These are phyloP conservation scores for Bradypodion pumilum DNA, from an alignment of 2,797 vertebrate species.

Conservation along the genomic window DNA sequence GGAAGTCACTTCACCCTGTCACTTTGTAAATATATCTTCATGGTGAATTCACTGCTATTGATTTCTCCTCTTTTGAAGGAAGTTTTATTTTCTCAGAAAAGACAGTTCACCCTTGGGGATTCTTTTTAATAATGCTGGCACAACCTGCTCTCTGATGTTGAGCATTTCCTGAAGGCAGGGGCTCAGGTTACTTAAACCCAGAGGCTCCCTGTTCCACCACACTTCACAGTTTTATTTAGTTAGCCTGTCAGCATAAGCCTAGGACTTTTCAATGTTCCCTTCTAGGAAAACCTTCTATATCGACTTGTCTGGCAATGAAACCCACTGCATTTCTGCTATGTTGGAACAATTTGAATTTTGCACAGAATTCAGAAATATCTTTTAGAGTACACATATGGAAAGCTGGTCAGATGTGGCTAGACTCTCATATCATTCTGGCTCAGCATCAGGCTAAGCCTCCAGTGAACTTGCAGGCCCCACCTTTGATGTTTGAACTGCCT, in stretches of 20 bases:
- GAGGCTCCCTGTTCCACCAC: neutral
- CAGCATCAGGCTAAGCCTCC: neutral
- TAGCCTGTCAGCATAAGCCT: neutral
- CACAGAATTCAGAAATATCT: too few relatives aligned
- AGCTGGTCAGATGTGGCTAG: too few relatives aligned
- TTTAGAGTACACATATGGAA: too few relatives aligned
- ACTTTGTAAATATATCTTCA: slow-evolving; percentile 30
- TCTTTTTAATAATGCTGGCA: slow-evolving; percentile 5
- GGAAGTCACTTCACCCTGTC: neutral
- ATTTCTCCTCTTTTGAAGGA: neutral
- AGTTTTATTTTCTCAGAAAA: slow-evolving; percentile 20
- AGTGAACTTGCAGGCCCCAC: neutral
- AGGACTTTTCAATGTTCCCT: neutral
- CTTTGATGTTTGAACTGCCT: neutral
- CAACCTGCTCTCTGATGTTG: neutral
- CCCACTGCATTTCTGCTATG: too few relatives aligned
- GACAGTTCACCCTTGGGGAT: neutral
- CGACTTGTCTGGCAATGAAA: neutral
- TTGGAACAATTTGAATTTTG: too few relatives aligned
- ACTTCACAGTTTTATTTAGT: neutral
- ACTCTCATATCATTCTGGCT: too few relatives aligned
- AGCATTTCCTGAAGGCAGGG: neutral
- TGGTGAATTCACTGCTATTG: slow-evolving; percentile 8
- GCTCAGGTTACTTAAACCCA: neutral
- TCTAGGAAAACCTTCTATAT: neutral